phyloP scores from a whole-genome alignment of 2,888 invertebrate species.

The Steromphala cineraria region DNA sequence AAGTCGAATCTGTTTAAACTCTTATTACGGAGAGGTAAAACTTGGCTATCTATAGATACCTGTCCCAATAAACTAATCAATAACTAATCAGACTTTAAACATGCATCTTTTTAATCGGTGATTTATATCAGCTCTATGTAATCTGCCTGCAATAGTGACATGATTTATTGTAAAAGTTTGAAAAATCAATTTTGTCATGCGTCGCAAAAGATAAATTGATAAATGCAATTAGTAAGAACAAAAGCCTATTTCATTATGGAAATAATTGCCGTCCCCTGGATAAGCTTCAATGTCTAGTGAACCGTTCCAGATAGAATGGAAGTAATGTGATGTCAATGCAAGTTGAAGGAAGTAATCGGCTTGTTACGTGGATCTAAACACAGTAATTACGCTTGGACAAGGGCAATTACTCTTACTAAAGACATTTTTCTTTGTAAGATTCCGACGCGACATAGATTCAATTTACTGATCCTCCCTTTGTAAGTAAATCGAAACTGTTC shows the following conservation, averaged over 20 bases:
- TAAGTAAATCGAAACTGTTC: conserved; percentile 8
- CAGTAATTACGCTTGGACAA: background rate
- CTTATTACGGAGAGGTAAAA: no score
- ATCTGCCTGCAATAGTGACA: no score
- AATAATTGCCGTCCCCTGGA: background rate
- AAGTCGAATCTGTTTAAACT: no score
- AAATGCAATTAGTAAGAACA: background rate
- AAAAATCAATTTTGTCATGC: no score
- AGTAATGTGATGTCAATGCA: background rate
- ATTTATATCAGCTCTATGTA: no score
- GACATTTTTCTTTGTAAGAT: background rate
- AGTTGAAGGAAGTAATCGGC: background rate
- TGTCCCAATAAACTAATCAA: no score
- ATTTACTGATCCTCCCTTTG: background rate
- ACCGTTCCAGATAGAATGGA: background rate
- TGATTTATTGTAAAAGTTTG: no score
- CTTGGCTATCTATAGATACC: no score
- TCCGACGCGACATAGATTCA: background rate
- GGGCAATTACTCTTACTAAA: background rate
- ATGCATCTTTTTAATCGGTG: no score
- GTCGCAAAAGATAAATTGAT: no score
- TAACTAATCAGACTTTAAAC: no score
- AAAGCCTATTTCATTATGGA: background rate
- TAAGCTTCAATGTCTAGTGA: background rate
- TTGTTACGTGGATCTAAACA: background rate